Base-by-base conservation (phyloP, 2,888 invertebrate species). In the Hydriomena furcata region DNA sequence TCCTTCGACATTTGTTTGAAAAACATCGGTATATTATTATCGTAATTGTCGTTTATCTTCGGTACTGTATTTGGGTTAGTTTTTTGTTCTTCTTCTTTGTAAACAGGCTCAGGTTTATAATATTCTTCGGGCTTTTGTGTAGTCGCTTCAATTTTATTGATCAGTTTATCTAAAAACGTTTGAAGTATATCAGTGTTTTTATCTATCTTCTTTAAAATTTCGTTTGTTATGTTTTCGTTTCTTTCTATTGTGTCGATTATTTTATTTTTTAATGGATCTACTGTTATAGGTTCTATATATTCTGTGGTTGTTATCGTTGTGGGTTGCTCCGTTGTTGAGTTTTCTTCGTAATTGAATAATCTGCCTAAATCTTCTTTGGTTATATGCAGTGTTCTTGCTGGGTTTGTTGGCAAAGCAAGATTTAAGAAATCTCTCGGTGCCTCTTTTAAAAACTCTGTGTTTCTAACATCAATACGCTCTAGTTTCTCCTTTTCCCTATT, bases 131-230 rank as follows among this genome's bases (percentile, higher is more conserved):
- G 23, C 3, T 41, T 52, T 23, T 35, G 27, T 5, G 28, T 38
- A 17, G 35, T 42, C 4, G 41, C 5, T 10, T 56, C 59, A 0
- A 77, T 56, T 42, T 61, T 75, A 0, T 71, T 66, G 0, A 73
- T 52, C 6, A 88, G 41, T 63, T 79, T 82, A n/a, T 62, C 45
- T 5, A 89, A 55, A 35, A 87, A 84, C 0, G 35, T 52, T 55
- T 82, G 70, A 6, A 88, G 44, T 7, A 83, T 61, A 12, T 77
- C 71, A 0, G 87, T 86, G 32, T 88, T 88, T 45, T 55, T 70
- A 24, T 85, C 80, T 0, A 88, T 79, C 56, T 82, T 83, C n/a
- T 67, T 70, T 10, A 89, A 51, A 8, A 89, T 81, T 55, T 77
- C 73, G 10, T 72, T 72, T 0, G 85, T 84, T 5, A 82, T 37